A percentile compares a stretch with the other conserved stretches of the same genome.
Evolutionary conservation across 1,140 invertebrate species (phyloP).

Genomic region (Platorchestia sp.): DNA sequence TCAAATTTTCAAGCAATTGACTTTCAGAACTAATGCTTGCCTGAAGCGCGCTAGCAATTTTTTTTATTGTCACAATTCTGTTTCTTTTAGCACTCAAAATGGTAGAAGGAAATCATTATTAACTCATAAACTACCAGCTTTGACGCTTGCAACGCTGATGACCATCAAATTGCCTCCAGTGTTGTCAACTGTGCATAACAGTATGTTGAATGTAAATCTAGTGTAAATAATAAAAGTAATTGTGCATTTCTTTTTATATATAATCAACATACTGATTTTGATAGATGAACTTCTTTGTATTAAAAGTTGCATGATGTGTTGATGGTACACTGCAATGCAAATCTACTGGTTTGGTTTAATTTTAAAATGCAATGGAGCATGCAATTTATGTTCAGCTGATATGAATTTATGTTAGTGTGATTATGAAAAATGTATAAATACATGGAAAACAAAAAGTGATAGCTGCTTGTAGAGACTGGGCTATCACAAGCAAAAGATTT

Average conservation of each 20-base stretch:
- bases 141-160: background rate
- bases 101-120: background rate
- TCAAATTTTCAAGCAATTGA: background rate
- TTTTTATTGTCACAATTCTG: background rate
- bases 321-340: background rate
- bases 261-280: background rate
- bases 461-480: background rate
- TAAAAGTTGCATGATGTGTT: background rate
- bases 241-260: too few species aligned
- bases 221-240: background rate
- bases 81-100: background rate
- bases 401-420: background rate
- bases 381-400: background rate
- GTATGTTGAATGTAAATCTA: background rate
- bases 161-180: background rate
- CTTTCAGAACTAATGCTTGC: background rate
- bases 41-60: background rate
- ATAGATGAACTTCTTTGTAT: background rate
- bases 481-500: background rate
- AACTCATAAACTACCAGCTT: background rate
- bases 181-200: background rate
- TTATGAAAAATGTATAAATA: background rate
- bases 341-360: too few species aligned
- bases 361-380: background rate
- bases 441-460: background rate